A percentile compares a stretch with the other conserved stretches of the same genome.
These are phyloP conservation scores for Clostera curtula DNA, from an alignment of 2,888 invertebrate genomes.

Conservation along the genomic window DNA sequence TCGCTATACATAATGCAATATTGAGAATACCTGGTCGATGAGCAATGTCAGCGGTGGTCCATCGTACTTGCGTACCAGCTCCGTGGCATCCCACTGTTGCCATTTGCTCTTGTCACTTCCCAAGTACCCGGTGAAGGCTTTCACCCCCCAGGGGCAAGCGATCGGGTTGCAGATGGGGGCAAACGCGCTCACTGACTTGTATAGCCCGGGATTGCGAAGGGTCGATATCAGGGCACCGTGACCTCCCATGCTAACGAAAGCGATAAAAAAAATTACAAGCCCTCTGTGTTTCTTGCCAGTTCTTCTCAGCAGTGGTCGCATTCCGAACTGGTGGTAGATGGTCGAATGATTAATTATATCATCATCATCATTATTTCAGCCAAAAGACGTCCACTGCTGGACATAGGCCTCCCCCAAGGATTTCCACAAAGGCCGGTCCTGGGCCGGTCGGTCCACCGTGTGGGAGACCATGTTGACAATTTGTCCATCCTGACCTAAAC, in stretches of 20 bases:
- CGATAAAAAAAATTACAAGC: slow-evolving; percentile 30
- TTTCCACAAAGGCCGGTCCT: no score
- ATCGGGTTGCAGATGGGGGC: slow-evolving; percentile 95
- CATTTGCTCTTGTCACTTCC: slow-evolving; percentile 81
- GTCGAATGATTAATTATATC: no score
- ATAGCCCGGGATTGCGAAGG: slow-evolving; percentile 92
- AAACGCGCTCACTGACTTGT: slow-evolving; percentile 93
- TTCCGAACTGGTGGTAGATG: no score
- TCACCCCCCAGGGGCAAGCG: slow-evolving; percentile 90
- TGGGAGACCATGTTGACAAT: no score
- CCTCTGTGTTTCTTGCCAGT: no score
- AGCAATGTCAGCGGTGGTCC: slow-evolving; percentile 89
- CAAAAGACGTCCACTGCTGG: no score
- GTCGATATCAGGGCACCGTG: slow-evolving; percentile 95
- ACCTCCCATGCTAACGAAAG: slow-evolving; percentile 99
- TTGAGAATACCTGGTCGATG: slow-evolving; percentile 95
- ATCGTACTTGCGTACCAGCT: slow-evolving; percentile 85
- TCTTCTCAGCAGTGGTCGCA: no score
- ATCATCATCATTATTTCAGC: no score
- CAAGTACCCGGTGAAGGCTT: slow-evolving; percentile 88
- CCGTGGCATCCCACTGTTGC: slow-evolving; percentile 92
- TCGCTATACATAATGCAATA: no score
- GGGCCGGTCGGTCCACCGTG: no score
- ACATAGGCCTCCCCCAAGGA: no score
- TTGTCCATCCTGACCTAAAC: no score